phyloP scores from a whole-genome alignment of 2,888 invertebrate genomes.

The Cerastis leucographa region DNA sequence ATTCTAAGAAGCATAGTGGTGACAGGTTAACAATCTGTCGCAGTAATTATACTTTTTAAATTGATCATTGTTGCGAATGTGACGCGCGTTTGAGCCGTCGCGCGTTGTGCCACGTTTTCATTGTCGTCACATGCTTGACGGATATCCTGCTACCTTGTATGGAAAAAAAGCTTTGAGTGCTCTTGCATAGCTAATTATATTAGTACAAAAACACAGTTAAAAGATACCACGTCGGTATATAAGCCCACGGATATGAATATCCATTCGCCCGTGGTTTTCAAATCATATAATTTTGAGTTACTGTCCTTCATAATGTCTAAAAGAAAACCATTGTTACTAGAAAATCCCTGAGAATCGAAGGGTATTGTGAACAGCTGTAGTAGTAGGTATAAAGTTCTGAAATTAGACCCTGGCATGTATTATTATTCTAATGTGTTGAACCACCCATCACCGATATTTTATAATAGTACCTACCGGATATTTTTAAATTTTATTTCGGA shows the following conservation, averaged over 20 bases:
- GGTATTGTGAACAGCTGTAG: constrained; percentile 10
- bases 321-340: neutral
- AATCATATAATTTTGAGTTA: neutral
- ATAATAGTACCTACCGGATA: constrained; percentile 65
- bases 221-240: neutral
- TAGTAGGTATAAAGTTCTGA: constrained; percentile 29
- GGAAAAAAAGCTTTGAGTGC: constrained; percentile 38
- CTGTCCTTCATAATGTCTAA: neutral
- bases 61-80: constrained; percentile 56
- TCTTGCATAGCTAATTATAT: neutral
- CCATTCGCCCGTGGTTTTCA: neutral
- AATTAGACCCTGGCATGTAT: constrained; percentile 37
- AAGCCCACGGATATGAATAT: neutral
- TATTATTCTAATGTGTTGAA: constrained; percentile 53
- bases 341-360: neutral
- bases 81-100: constrained; percentile 25
- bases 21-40: constrained; percentile 33
- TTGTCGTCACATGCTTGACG: constrained; percentile 44
- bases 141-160: constrained; percentile 59
- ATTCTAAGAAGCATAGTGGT: constrained; percentile 25
- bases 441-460: constrained; percentile 59
- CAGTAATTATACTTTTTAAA: constrained; percentile 46
- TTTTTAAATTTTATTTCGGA: constrained; percentile 80
- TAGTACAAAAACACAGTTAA: neutral
- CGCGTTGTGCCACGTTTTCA: constrained; percentile 27